phyloP scores from a whole-genome alignment of 1,140 invertebrate genomes.

The Musca vetustissima region DNA sequence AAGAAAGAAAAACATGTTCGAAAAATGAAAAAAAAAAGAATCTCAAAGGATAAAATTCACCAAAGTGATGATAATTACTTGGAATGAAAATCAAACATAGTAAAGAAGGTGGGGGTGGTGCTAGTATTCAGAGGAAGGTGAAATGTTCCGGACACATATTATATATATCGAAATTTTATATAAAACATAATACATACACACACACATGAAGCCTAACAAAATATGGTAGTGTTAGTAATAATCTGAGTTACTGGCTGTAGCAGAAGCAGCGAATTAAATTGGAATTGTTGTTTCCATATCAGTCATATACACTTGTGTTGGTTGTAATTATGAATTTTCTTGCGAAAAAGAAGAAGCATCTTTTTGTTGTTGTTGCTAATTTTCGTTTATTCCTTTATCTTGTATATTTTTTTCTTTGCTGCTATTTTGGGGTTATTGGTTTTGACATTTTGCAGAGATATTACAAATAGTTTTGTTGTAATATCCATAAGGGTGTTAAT shows the following conservation, averaged over 20 bases:
- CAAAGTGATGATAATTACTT: slow-evolving; percentile 3
- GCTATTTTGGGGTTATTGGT: too few relatives aligned
- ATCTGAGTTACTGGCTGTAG: background rate
- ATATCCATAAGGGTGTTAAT: too few relatives aligned
- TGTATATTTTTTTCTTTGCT: too few relatives aligned
- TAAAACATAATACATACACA: too few relatives aligned
- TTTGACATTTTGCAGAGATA: too few relatives aligned
- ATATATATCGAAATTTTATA: too few relatives aligned
- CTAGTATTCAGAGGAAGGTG: too few relatives aligned
- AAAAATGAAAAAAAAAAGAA: background rate
- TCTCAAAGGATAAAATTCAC: background rate
- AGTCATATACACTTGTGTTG: background rate
- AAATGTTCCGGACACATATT: too few relatives aligned
- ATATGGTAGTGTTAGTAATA: background rate
- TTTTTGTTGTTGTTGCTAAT: too few relatives aligned
- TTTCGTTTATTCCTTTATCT: too few relatives aligned
- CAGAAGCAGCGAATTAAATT: background rate
- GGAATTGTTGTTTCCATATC: background rate
- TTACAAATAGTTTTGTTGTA: too few relatives aligned
- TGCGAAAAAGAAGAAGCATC: background rate
- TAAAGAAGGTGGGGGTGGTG: background rate
- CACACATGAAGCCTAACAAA: background rate
- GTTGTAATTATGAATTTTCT: background rate
- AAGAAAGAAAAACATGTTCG: background rate
- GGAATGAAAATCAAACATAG: background rate